phyloP scores from a whole-genome alignment of 1,140 invertebrate genomes.

The Drosophila neocordata region DNA sequence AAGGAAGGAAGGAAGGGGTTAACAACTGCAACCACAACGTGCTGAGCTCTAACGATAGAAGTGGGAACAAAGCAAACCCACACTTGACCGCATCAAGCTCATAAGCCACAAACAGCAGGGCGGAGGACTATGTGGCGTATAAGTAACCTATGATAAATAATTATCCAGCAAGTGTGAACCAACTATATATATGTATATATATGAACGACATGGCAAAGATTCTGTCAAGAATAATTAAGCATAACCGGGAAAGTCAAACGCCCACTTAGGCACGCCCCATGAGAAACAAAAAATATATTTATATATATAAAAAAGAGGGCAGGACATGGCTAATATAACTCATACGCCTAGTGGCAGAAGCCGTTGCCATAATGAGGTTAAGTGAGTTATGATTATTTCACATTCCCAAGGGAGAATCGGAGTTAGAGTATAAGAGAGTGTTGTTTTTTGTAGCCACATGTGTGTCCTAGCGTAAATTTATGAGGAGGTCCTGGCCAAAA shows the following conservation, averaged over 20 bases:
- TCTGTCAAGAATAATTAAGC: constrained; percentile 50
- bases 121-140: constrained; percentile 48
- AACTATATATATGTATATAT: neutral
- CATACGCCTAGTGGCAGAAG: constrained; percentile 37
- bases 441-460: constrained; percentile 13
- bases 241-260: constrained; percentile 22
- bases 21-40: constrained; percentile 49
- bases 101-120: neutral
- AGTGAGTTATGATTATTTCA: constrained; percentile 75
- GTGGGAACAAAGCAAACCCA: constrained; percentile 41
- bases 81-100: constrained; percentile 60
- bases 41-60: constrained; percentile 51
- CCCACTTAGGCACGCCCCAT: constrained; percentile 66
- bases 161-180: constrained; percentile 42
- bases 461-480: constrained; percentile 8
- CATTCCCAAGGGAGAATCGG: constrained; percentile 26
- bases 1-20: neutral
- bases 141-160: constrained; percentile 55
- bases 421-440: neutral
- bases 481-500: constrained; percentile 27
- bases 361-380: constrained; percentile 60
- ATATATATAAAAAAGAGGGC: neutral
- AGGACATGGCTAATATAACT: constrained; percentile 32
- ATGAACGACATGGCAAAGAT: constrained; percentile 27
- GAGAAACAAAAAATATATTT: neutral